A percentile compares a stretch with the other conserved stretches of the same genome.
Evolutionary conservation across 2,113 vertebrate genomes (phyloP).

Genomic region (Todiramphus chloris): DNA sequence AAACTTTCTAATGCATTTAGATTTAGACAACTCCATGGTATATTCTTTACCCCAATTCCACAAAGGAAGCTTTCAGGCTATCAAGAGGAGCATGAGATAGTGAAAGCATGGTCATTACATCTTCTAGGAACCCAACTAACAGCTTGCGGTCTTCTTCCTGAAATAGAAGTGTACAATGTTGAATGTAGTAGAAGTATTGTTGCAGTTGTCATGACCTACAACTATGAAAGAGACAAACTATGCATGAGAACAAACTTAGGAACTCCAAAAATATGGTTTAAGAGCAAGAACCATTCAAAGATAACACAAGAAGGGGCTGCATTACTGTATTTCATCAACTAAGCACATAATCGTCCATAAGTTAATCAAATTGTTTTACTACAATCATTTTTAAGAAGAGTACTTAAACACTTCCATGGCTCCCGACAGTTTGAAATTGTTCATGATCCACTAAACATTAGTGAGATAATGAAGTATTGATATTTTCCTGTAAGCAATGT

Average conservation of each 20-base stretch:
- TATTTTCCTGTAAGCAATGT: background rate
- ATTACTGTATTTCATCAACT: background rate
- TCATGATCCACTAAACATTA: background rate
- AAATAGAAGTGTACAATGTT: background rate
- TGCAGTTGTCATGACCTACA: background rate
- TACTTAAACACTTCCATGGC: background rate
- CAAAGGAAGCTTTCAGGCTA: slow-evolving; percentile 97
- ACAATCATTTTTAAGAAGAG: background rate
- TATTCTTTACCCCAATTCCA: slow-evolving; percentile 90
- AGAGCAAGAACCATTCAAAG: background rate
- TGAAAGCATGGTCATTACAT: slow-evolving; percentile 97
- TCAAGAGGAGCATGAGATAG: slow-evolving; percentile 94
- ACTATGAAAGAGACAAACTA: background rate
- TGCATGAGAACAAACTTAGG: background rate
- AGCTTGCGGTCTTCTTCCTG: slow-evolving; percentile 98
- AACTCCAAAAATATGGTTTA: background rate
- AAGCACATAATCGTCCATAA: background rate
- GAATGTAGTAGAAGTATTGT: background rate
- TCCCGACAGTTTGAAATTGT: background rate
- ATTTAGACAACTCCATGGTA: background rate
- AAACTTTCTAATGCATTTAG: background rate
- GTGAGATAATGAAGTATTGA: background rate
- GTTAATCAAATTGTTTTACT: background rate
- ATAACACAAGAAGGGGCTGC: background rate
- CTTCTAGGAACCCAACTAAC: slow-evolving; percentile 95